These are phyloP conservation scores for Pseudorhombus dupliciocellatus DNA, from an alignment of 2,113 vertebrate species.

Conservation along the genomic window DNA sequence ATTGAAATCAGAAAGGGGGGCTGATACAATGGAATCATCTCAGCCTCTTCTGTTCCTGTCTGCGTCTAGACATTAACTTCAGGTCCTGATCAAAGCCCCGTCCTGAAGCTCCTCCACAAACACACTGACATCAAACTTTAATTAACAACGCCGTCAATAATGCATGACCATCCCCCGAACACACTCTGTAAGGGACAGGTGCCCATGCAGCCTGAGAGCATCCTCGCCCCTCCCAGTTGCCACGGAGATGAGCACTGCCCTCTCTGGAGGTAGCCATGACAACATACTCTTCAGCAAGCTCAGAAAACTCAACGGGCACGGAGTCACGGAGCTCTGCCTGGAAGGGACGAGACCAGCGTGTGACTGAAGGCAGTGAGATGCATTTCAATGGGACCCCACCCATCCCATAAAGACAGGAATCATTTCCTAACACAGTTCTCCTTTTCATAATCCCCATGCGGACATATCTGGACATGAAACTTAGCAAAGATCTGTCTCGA, in stretches of 20 bases:
- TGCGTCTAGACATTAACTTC: slow-evolving; percentile 27
- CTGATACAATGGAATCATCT: not conserved
- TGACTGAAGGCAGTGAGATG: not conserved
- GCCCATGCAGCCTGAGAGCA: slow-evolving; percentile 30
- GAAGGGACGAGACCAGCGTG: not conserved
- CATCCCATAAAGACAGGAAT: not conserved
- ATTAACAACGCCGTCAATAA: slow-evolving; percentile 70
- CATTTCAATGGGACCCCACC: not conserved
- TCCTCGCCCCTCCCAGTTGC: slow-evolving; percentile 56
- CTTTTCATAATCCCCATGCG: no score
- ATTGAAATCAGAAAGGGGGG: no score
- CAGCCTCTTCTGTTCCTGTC: not conserved
- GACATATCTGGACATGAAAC: not conserved
- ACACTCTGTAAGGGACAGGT: not conserved
- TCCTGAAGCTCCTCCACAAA: not conserved
- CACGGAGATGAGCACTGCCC: slow-evolving; percentile 57
- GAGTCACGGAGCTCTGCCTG: not conserved
- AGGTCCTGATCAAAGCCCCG: slow-evolving; percentile 4
- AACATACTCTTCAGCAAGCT: slow-evolving; percentile 29
- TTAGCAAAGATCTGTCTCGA: not conserved
- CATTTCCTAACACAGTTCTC: no score
- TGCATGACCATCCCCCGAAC: slow-evolving; percentile 27
- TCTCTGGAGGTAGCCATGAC: slow-evolving; percentile 62
- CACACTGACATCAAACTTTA: slow-evolving; percentile 62
- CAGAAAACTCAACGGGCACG: not conserved